Conservation (phyloP, 2,113 vertebrate genomes). For the Chroicocephalus ridibundus region DNA sequence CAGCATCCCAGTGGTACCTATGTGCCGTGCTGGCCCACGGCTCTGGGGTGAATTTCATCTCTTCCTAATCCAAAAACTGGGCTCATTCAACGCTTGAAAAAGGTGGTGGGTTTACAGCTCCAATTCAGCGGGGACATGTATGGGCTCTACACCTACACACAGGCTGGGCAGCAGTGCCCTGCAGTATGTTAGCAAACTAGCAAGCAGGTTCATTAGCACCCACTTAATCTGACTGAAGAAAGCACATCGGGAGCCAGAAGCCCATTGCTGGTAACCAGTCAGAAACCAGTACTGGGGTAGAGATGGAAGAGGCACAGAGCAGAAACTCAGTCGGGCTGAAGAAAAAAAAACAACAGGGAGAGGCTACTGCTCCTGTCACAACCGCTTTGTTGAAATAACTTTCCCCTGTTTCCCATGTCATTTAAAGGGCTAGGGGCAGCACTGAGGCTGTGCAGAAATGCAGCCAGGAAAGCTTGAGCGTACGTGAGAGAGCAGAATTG, state of each 20-base stretch:
- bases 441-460: not conserved
- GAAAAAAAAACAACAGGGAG: not conserved
- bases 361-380: not conserved
- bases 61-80: not conserved
- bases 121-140: fast-evolving
- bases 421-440: not conserved
- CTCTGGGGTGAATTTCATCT: not conserved
- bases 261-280: not conserved
- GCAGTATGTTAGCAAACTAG: not conserved
- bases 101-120: not conserved
- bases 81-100: not conserved
- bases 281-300: not conserved
- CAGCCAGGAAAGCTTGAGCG: not conserved
- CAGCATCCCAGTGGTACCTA: not conserved
- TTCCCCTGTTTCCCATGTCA: fast-evolving
- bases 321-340: not conserved
- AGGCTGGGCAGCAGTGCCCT: not conserved
- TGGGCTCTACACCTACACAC: not conserved
- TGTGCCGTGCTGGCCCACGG: not conserved
- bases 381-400: not conserved
- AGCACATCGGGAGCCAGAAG: not conserved
- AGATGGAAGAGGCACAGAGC: not conserved
- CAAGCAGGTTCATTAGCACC: not conserved
- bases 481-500: not conserved
- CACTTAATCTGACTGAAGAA: not conserved